phyloP scores from a whole-genome alignment of 1,140 invertebrate genomes.

The Metaphire vulgaris region DNA sequence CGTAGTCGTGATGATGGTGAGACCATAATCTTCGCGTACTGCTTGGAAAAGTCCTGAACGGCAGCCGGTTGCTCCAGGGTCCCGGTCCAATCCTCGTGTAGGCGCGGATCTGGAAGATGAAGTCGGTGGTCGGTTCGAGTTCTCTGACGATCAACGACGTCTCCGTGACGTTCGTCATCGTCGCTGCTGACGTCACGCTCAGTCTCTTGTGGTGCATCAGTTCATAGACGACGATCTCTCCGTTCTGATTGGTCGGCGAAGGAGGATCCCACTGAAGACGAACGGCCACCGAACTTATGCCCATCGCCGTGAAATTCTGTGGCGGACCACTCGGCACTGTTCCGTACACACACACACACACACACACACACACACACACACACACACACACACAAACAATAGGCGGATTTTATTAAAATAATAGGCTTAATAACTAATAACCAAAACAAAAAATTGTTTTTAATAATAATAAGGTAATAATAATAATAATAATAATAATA shows the following conservation, averaged over 20 bases:
- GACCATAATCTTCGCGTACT: too few relatives aligned
- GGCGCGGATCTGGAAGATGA: conserved; percentile 84
- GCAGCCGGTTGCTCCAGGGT: conserved; percentile 77
- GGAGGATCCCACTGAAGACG: conserved; percentile 74
- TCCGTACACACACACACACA: too few relatives aligned
- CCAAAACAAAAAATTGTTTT: too few relatives aligned
- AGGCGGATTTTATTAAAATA: too few relatives aligned
- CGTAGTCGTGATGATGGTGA: too few relatives aligned
- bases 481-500: too few relatives aligned
- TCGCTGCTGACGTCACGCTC: conserved; percentile 70
- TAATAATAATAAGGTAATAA: too few relatives aligned
- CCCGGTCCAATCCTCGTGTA: conserved; percentile 81
- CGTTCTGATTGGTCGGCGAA: conserved; percentile 76
- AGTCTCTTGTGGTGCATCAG: conserved; percentile 85
- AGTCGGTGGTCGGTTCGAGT: conserved; percentile 91
- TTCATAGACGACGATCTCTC: conserved; percentile 85
- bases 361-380: too few relatives aligned
- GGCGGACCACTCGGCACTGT: conserved; percentile 46
- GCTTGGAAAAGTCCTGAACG: conserved; percentile 65
- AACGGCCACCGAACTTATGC: conserved; percentile 43
- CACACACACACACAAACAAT: too few relatives aligned
- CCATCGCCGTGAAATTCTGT: conserved; percentile 53
- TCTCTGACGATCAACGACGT: conserved; percentile 77
- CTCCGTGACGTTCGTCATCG: conserved; percentile 71
- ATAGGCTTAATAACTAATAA: too few relatives aligned